Conservation (phyloP, 2,797 vertebrate species). For the Myotis findleyi region DNA sequence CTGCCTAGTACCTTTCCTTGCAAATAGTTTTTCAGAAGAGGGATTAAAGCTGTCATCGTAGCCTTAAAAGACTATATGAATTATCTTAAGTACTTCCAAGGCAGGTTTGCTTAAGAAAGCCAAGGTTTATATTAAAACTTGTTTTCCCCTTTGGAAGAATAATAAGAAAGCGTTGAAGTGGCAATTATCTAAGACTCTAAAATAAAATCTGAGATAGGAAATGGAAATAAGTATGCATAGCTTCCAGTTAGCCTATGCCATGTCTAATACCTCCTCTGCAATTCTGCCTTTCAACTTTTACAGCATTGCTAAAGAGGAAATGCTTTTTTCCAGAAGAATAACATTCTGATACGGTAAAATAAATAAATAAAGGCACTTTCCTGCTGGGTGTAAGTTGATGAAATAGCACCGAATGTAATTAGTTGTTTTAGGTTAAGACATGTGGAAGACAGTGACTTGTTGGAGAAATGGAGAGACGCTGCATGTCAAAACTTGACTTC, state of each 20-base stretch:
- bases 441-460: conserved; percentile 48
- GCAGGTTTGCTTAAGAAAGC: conserved; percentile 70
- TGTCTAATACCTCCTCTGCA: background rate
- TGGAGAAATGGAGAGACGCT: background rate
- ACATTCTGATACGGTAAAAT: background rate
- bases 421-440: conserved; percentile 66
- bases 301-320: conserved; percentile 9
- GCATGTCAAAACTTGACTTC: conserved; percentile 61
- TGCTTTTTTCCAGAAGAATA: conserved; percentile 5
- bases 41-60: conserved; percentile 80
- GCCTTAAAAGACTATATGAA: conserved; percentile 62
- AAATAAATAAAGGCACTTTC: background rate
- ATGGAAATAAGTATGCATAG: conserved; percentile 9
- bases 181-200: conserved; percentile 61
- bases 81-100: conserved; percentile 78
- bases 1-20: conserved; percentile 67
- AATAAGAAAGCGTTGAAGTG: conserved; percentile 65
- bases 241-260: background rate
- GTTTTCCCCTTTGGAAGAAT: conserved; percentile 55
- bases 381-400: conserved; percentile 56
- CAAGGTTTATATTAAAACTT: conserved; percentile 67
- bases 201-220: conserved; percentile 33
- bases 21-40: conserved; percentile 74
- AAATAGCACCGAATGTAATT: conserved; percentile 69
- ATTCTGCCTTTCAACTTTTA: conserved; percentile 2